phyloP scores from a whole-genome alignment of 2,797 vertebrate genomes.

The Astyanax mexicanus region DNA sequence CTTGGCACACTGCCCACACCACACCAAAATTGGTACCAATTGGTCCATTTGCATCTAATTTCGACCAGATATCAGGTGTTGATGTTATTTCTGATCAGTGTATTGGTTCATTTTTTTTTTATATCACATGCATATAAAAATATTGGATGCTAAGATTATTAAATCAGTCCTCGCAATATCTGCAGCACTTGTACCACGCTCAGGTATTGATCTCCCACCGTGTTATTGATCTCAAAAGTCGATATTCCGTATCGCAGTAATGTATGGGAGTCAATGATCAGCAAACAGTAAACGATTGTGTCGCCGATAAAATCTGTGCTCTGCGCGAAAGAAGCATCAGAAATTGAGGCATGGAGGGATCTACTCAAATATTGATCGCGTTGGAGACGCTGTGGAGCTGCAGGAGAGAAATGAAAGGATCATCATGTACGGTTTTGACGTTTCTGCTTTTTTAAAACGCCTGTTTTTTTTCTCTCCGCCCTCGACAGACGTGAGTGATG shows the following conservation, averaged over 20 bases:
- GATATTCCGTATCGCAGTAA: slow-evolving; percentile 12
- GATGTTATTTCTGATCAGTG: too few relatives aligned
- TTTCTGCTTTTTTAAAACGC: neutral
- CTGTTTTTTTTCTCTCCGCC: slow-evolving; percentile 1
- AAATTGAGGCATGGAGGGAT: neutral
- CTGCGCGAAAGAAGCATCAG: slow-evolving; percentile 28
- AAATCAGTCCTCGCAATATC: too few relatives aligned
- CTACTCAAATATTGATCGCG: slow-evolving; percentile 27
- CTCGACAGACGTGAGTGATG: slow-evolving; percentile 34
- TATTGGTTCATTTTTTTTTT: too few relatives aligned
- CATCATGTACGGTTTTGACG: slow-evolving; percentile 10
- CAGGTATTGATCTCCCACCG: slow-evolving; percentile 16
- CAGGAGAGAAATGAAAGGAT: slow-evolving; percentile 14
- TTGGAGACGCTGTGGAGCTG: neutral
- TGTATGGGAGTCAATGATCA: slow-evolving; percentile 21
- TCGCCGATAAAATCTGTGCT: slow-evolving; percentile 25
- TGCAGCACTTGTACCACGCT: slow-evolving; percentile 3
- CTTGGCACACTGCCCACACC: too few relatives aligned
- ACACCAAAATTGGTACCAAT: too few relatives aligned
- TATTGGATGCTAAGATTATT: too few relatives aligned
- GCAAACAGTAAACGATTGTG: slow-evolving; percentile 16
- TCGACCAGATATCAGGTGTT: too few relatives aligned
- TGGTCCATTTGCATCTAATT: too few relatives aligned
- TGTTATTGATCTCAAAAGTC: neutral
- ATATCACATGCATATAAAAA: too few relatives aligned